Evolutionary conservation across 1,140 invertebrate genomes (phyloP).

Genomic region (Mamestra configurata): DNA sequence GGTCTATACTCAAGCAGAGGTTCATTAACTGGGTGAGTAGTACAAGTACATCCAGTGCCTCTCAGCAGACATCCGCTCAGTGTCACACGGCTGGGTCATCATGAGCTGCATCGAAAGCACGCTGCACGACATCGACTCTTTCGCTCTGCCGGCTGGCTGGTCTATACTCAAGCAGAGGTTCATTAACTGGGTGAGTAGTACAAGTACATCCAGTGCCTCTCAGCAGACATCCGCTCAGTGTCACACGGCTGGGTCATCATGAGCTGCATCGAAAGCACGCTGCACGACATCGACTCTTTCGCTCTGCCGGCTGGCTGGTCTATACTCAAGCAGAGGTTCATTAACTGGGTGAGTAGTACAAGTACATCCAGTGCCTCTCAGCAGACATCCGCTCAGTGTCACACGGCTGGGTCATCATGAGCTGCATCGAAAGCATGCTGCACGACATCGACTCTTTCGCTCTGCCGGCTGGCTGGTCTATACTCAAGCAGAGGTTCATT

Average conservation of each 20-base stretch:
- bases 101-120: conserved; percentile 82
- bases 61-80: conserved; percentile 73
- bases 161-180: conserved; percentile 85
- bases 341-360: conserved; percentile 84
- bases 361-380: conserved; percentile 89
- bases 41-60: conserved; percentile 80
- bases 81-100: conserved; percentile 89
- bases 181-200: conserved; percentile 82
- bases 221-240: conserved; percentile 65
- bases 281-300: conserved; percentile 79
- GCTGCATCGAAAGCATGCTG: conserved; percentile 80
- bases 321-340: conserved; percentile 81
- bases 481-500: conserved; percentile 83
- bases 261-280: conserved; percentile 81
- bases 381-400: conserved; percentile 85
- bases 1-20: conserved; percentile 83
- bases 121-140: conserved; percentile 77
- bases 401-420: conserved; percentile 89
- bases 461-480: conserved; percentile 88
- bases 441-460: conserved; percentile 79
- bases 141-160: conserved; percentile 88
- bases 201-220: too few relatives aligned
- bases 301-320: conserved; percentile 88
- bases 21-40: conserved; percentile 85
- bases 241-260: conserved; percentile 89